Base-by-base conservation (phyloP, 2,113 vertebrate species). In the Brachirus orientalis region DNA sequence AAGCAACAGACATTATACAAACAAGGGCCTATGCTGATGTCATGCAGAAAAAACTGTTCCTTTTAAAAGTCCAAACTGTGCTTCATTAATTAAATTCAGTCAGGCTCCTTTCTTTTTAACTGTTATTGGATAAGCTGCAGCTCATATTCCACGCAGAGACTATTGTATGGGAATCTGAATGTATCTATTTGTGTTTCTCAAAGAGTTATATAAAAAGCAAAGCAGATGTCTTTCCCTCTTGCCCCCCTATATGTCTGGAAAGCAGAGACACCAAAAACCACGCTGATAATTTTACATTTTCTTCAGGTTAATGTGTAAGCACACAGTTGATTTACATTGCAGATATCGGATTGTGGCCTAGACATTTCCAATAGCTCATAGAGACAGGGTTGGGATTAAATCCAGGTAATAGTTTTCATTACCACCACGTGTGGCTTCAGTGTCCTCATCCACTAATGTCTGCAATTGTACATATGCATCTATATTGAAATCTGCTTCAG, bases 11-110 rank as follows among this genome's bases (percentile, higher is more conserved):
- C 58, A 37, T 84, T 85, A 69, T 45, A 82, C 79, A 90, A 90
- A 88, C 81, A 85, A 64, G 19, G 75, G 51, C 61, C 67, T 48
- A 47, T 10, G 69, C 76, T 87, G 79, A 87, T 69, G 80, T 88
- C 86, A 87, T 83, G 19, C 45, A 53, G 67, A 85, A 66, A 71
- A 79, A 75, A 73, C 51, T 63, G 41, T 35, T 57, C 46, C 28
- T 75, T n/a, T 77, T 72, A 70, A 68, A 72, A 44, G 45, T 60
- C 60, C 14, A 63, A 62, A 47, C 52, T 64, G 40, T 16, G n/a
- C 38, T 62, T 48, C 44, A 63, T 68, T 68, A 71, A 69, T 80
- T 79, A 82, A 44, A 58, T 43, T 67, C 18, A 51, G 0, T 43
- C 40, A 14, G 40, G 17, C 55, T 44, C 6, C 58, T 52, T 6